Percentiles rank a stretch among this genome's conserved stretches.
These are phyloP conservation scores for Melanerpes aurifrons DNA, from an alignment of 2,113 vertebrate genomes.

Conservation along the genomic window DNA sequence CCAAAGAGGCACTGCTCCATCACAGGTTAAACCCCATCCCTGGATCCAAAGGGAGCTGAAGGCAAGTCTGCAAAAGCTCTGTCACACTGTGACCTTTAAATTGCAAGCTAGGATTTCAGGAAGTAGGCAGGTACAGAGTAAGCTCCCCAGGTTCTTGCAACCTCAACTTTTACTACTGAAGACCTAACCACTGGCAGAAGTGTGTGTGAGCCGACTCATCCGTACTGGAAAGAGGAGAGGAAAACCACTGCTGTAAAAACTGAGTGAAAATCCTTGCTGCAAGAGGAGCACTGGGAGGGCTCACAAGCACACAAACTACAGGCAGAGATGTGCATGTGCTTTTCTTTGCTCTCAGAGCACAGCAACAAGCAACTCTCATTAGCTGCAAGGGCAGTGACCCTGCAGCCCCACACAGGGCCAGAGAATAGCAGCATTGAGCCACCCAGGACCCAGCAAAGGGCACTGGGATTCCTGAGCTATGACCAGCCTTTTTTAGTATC, in stretches of 20 bases:
- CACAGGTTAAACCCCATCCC: not conserved
- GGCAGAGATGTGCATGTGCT: not conserved
- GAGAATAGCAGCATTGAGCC: not conserved
- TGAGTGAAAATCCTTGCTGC: not conserved
- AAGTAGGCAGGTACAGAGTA: not conserved
- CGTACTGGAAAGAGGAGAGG: not conserved
- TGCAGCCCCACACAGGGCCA: not conserved
- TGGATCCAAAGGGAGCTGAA: not conserved
- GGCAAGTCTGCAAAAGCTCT: not conserved
- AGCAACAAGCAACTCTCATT: not conserved
- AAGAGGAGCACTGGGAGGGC: not conserved
- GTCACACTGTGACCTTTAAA: not conserved
- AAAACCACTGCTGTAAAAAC: not conserved
- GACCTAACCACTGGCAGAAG: not conserved
- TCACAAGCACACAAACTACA: not conserved
- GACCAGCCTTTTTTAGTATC: not conserved
- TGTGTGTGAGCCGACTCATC: not conserved
- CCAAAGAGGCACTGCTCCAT: not conserved
- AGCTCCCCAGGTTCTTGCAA: not conserved
- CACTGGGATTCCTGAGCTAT: not conserved
- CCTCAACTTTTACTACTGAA: not conserved
- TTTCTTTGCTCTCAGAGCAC: not conserved
- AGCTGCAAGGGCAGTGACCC: not conserved
- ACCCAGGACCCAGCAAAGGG: not conserved
- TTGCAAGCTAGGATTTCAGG: not conserved